Conservation (phyloP, 2,888 invertebrate genomes). For the Drosophila kanekoi region DNA sequence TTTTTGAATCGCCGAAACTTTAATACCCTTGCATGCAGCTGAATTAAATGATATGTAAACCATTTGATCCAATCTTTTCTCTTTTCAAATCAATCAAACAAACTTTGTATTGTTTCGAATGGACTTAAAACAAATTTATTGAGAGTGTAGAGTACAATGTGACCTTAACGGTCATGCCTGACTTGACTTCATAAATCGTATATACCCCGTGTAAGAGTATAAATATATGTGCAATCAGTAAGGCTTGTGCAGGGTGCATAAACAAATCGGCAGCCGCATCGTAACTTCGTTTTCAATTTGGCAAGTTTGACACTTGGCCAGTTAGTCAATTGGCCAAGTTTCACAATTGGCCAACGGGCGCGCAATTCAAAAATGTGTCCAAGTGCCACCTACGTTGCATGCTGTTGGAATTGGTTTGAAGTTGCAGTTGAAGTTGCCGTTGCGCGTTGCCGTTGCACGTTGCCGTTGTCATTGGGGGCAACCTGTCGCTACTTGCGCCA, state of each 20-base stretch:
- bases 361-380: constrained; percentile 61
- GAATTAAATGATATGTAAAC: neutral
- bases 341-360: constrained; percentile 69
- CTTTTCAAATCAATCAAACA: too few species aligned
- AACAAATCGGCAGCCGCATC: constrained; percentile 74
- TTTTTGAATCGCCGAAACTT: neutral
- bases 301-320: constrained; percentile 77
- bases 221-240: constrained; percentile 26
- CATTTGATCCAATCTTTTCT: neutral
- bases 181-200: neutral
- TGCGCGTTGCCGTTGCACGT: neutral
- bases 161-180: neutral
- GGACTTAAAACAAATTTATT: too few species aligned
- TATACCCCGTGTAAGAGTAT: constrained; percentile 17
- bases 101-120: too few species aligned
- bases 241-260: constrained; percentile 56
- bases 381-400: constrained; percentile 76
- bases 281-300: constrained; percentile 79
- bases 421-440: constrained; percentile 9
- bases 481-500: constrained; percentile 68
- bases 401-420: constrained; percentile 22
- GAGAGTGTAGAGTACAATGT: too few species aligned
- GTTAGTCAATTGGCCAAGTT: constrained; percentile 73
- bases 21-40: constrained; percentile 26
- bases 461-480: constrained; percentile 25